A percentile compares a stretch with the other conserved stretches of the same genome.
These are phyloP conservation scores for Rhegmatorhina hoffmannsi DNA, from an alignment of 2,113 vertebrate species.

Conservation along the genomic window DNA sequence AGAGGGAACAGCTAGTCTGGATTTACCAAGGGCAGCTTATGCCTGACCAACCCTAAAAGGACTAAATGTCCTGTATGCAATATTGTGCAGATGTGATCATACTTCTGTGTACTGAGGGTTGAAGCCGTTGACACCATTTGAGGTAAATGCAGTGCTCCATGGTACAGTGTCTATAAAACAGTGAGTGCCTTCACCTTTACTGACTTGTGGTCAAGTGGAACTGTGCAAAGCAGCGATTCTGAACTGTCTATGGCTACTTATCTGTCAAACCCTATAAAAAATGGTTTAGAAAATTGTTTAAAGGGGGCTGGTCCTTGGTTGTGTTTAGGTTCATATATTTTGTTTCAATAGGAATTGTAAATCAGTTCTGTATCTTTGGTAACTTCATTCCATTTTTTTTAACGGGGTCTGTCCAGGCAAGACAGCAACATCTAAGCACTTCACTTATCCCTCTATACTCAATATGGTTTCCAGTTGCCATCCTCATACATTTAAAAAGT, in stretches of 20 bases:
- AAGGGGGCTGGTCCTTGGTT: not conserved
- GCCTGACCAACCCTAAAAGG: not conserved
- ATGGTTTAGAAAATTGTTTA: not conserved
- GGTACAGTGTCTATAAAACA: not conserved
- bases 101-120: not conserved
- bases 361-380: not conserved
- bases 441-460: not conserved
- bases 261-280: not conserved
- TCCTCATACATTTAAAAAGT: not conserved
- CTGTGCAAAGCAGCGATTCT: not conserved
- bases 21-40: not conserved
- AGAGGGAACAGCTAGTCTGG: not conserved
- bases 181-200: not conserved
- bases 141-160: not conserved
- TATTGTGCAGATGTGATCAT: not conserved
- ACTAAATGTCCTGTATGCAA: not conserved
- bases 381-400: not conserved
- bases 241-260: not conserved
- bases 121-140: not conserved
- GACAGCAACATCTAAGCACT: not conserved
- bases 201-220: not conserved
- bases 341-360: not conserved
- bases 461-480: not conserved
- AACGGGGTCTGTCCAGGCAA: not conserved
- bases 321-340: not conserved